Evolutionary conservation across 2,888 invertebrate species (phyloP), one percentile per base, ranked within the genome.

Genomic region (Sclerodermus sp.): DNA sequence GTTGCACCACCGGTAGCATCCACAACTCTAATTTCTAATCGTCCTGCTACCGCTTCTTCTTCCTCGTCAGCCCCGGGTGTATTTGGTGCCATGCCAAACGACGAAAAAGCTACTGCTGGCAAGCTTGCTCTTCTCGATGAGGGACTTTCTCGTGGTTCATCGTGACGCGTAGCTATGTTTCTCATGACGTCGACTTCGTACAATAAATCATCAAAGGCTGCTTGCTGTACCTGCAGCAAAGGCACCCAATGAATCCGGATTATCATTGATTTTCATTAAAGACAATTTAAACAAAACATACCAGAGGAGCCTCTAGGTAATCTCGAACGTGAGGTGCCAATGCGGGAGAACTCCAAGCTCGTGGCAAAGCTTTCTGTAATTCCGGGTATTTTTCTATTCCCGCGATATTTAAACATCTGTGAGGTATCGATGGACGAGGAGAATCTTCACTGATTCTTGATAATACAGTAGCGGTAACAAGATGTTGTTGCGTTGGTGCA

Each of bases 131-230:
- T 69, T 43, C 74, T 71, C 8, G 63, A 51, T 15, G 66, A 55
- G 12, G 67, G 59, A 41, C 55, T 66, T 40, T 68, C 58, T 15
- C 59, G 63, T n/a, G 73, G 70, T 13, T 73, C 72, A 36, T 78
- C 78, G 64, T 82, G 82, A 36, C 87, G 82, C 14, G 86, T 83
- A 36, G 87, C 86, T 58, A 91, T 86, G 73, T 91, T 91, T 43
- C 92, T 80, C 83, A 89, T 89, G 40, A 92, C 88, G 79, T 94
- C 93, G 59, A 93, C 87, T 49, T 87, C 84, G 80, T 91, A 93
- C 12, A 85, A 77, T 64, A 85, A 84, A 76, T 90, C 89, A 77
- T 92, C 92, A 79, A 93, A 91, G 37, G 91, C 88, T 39, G 92
- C 92, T 77, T 92, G 91, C 74, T 93, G 93, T 45, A 93, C 66